These are phyloP conservation scores for Watsonalla cultraria DNA, from an alignment of 2,888 invertebrate species.

Conservation along the genomic window DNA sequence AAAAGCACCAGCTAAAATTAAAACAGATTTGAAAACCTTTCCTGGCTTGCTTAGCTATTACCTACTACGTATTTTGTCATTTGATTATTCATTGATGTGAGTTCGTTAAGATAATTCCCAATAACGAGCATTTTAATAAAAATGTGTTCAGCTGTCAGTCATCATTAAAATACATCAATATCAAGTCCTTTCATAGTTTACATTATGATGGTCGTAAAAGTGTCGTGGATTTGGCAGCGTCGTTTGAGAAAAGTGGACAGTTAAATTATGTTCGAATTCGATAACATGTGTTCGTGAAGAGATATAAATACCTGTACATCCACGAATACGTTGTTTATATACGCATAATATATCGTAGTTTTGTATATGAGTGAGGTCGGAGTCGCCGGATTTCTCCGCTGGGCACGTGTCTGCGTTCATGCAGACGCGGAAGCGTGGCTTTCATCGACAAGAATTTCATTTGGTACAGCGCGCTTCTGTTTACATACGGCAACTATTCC, in stretches of 20 bases:
- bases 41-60: too few relatives aligned
- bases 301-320: not conserved
- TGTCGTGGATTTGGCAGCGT: constrained; percentile 10
- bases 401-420: constrained; percentile 43
- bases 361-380: constrained; percentile 29
- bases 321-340: not conserved
- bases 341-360: constrained; percentile 12
- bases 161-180: constrained; percentile 2
- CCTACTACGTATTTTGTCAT: too few relatives aligned
- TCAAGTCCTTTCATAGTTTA: constrained; percentile 8
- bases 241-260: constrained; percentile 17
- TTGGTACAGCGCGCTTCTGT: constrained; percentile 51
- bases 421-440: constrained; percentile 53
- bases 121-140: too few relatives aligned
- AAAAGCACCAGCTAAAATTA: too few relatives aligned
- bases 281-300: constrained; percentile 18
- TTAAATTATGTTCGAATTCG: constrained; percentile 14
- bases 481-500: constrained; percentile 55
- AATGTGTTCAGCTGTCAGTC: not conserved
- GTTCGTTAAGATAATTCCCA: too few relatives aligned
- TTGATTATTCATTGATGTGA: too few relatives aligned
- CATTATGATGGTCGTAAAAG: constrained; percentile 14
- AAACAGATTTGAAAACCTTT: too few relatives aligned
- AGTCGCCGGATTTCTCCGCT: constrained; percentile 48
- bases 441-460: constrained; percentile 58